phyloP scores from a whole-genome alignment of 2,113 vertebrate genomes.

The Perccottus glenii region DNA sequence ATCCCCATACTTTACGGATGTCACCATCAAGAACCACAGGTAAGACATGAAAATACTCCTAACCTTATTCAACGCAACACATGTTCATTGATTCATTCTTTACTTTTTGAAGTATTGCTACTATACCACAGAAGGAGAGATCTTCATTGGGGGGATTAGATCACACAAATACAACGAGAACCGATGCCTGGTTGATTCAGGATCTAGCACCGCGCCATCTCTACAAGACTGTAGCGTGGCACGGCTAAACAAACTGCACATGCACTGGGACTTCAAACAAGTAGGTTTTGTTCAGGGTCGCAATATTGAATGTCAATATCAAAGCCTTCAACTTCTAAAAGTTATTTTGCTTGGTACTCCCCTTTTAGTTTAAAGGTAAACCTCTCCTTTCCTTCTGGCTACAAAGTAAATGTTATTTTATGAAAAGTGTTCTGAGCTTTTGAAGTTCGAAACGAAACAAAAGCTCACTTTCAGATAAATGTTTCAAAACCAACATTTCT shows the following conservation, averaged over 20 bases:
- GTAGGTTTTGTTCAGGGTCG: conserved; percentile 29
- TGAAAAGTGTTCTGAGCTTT: too few relatives aligned
- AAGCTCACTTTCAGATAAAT: too few relatives aligned
- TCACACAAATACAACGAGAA: conserved; percentile 50
- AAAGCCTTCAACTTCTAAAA: too few relatives aligned
- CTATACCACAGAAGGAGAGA: conserved; percentile 49
- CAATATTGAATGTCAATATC: neutral
- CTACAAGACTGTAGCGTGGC: conserved; percentile 60
- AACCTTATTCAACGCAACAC: neutral
- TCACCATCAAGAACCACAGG: conserved; percentile 57
- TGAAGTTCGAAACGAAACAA: too few relatives aligned
- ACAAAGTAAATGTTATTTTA: too few relatives aligned
- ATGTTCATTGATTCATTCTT: accelerated
- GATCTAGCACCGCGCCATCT: conserved; percentile 42
- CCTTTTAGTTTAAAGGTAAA: too few relatives aligned
- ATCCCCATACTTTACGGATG: conserved; percentile 63
- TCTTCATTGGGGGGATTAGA: conserved; percentile 50
- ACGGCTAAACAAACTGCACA: conserved; percentile 30
- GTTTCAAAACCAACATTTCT: too few relatives aligned
- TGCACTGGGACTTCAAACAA: conserved; percentile 75
- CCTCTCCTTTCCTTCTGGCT: too few relatives aligned
- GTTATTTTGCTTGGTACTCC: too few relatives aligned
- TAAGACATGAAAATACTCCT: conserved; percentile 5
- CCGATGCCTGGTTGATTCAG: conserved; percentile 68
- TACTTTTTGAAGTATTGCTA: conserved; percentile 44